Base-by-base conservation (phyloP, 37 sponge, comb jelly and placozoan species). In the Beroe forskalii region DNA sequence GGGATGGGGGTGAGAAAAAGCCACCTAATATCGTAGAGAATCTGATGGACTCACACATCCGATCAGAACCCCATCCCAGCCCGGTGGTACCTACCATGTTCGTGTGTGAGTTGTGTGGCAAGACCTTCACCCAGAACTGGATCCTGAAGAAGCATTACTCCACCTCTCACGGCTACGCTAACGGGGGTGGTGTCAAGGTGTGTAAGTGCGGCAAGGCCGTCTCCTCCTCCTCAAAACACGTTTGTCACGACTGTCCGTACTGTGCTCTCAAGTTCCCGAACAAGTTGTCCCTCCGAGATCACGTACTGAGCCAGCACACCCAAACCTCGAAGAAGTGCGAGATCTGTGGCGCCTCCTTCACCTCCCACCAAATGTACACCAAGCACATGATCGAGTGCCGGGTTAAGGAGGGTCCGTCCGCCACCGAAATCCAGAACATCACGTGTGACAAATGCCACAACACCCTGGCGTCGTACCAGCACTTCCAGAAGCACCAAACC, bases 51-150 rank as follows among this genome's bases (percentile, higher is more conserved):
- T 41, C 86, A 23, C 86, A 41, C 86, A 19, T 80, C 24, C 37
- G n/a, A 4, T 20, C 55, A 1, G 86, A 41, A 22, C 86, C 86
- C 25, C 48, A 33, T 22, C 86, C 86, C 86, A 80, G 86, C 86
- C 86, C 86, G 14, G 86, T 27, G n/a, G 55, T 80, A 1, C 55
- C 55, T 0, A 17, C 55, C 32, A 33, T 69, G 14, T 80, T 35
- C 86, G 4, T 22, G 19, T 80, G 86, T 25, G 86, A 44, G 44
- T 19, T 80, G 40, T 80, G 86, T 48, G 27, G 24, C 25, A 80
- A 80, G 35, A 41, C 44, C 86, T 80, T 80, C 55, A 44, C 86
- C 55, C 44, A 80, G 30, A 32, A 33, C 30, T 80, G 86, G 86
- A 44, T 80, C 30, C 55, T 80, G 22, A 43, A 44, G 38, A 80